Base-by-base conservation (phyloP, 2,888 invertebrate genomes). In the Sesia bembeciformis region DNA sequence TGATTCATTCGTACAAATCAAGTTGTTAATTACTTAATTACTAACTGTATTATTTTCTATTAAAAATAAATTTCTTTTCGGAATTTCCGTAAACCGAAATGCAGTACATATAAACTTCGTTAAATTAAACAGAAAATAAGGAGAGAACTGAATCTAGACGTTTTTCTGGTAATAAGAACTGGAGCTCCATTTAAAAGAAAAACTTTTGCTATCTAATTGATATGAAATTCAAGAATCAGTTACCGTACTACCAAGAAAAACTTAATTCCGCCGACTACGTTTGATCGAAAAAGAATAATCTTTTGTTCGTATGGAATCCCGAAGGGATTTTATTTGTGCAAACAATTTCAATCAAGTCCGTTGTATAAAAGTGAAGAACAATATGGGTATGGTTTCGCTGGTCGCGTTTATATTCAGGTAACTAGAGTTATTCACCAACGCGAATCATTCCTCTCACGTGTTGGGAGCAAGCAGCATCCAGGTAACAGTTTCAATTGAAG, bases 401-500 rank as follows among this genome's bases (percentile, higher is more conserved):
- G 2, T 46, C 23, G n/a, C 46, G 4, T 46, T 46, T 67, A 70
- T 69, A 72, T 76, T 72, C 72, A 67, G 73, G 70, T 76, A 76
- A 78, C 76, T 72, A 23, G 72, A 74, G 74, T 78, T 78, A 74
- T 76, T 76, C 70, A 73, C 65, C 64, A 66, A 62, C 62, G 69
- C 67, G 68, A 68, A 72, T 74, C 72, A 70, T 69, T 67, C 68
- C 66, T 62, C 61, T 65, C 61, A 67, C 63, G 64, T 61, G 66
- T 64, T 60, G 68, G 69, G 68, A 66, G 40, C 39, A 51, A 73
- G 67, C 74, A 72, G 65, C 74, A 72, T 76, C 67, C 72, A 82
- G 84, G 85, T 81, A 85, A 82, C 84, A 80, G 81, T 83, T 81
- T 84, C 85, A 81, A 87, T 87, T 87, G 83, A 85, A 78, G 76